These are phyloP conservation scores for Nycticorax nycticorax DNA, from an alignment of 2,113 vertebrate species.

Conservation along the genomic window DNA sequence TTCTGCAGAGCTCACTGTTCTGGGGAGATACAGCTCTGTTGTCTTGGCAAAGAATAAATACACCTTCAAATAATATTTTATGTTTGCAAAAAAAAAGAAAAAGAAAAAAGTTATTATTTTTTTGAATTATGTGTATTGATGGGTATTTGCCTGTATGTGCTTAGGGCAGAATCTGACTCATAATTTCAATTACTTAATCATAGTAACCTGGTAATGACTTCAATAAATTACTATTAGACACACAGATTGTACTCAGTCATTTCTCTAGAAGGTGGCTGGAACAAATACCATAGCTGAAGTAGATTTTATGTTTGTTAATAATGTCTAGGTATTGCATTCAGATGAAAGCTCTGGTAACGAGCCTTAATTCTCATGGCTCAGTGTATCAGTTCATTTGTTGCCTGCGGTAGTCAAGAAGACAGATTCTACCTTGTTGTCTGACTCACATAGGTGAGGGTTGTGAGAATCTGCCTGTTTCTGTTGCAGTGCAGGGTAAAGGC, in stretches of 20 bases:
- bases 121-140: background rate
- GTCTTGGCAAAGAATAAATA: background rate
- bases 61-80: background rate
- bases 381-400: fast-evolving
- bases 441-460: background rate
- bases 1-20: background rate
- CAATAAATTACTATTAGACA: background rate
- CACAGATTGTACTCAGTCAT: background rate
- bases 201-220: background rate
- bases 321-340: background rate
- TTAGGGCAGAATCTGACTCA: background rate
- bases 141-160: background rate
- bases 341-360: background rate
- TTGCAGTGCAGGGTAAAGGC: background rate
- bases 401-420: background rate
- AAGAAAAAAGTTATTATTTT: background rate
- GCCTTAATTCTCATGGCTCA: background rate
- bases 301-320: background rate
- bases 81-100: background rate
- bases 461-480: background rate
- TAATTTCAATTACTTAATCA: background rate
- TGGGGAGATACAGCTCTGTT: background rate
- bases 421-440: background rate
- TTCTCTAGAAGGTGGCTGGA: background rate
- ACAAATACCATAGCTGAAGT: background rate